Evolutionary conservation across 2,888 invertebrate genomes (phyloP).

Genomic region (Standfussiana lucernea): DNA sequence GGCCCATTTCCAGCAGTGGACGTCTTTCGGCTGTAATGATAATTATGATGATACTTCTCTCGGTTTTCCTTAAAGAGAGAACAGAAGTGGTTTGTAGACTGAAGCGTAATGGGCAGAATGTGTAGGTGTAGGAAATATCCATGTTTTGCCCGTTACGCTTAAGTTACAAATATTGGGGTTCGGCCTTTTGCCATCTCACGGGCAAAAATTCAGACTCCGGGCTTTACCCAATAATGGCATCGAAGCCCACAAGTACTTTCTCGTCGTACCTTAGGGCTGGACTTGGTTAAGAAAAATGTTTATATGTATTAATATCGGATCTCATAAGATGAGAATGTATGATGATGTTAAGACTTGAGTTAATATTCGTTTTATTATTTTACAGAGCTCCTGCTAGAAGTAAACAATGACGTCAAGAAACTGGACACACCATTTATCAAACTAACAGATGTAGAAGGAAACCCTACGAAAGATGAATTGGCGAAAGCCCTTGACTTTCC

Average conservation of each 20-base stretch:
- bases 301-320: neutral
- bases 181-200: neutral
- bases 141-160: neutral
- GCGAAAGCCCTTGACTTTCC: slow-evolving; percentile 21
- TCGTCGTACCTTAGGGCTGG: neutral
- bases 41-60: neutral
- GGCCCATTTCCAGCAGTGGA: neutral
- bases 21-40: neutral
- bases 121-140: neutral
- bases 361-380: neutral
- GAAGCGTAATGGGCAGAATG: neutral
- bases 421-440: slow-evolving; percentile 47
- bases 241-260: neutral
- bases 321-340: neutral
- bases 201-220: neutral
- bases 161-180: neutral
- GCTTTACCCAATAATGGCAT: neutral
- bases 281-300: neutral
- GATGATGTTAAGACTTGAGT: neutral
- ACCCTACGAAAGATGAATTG: slow-evolving; percentile 26
- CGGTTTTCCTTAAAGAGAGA: no score
- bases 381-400: slow-evolving; percentile 44
- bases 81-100: neutral
- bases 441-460: slow-evolving; percentile 45
- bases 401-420: slow-evolving; percentile 33